Evolutionary conservation across 1,140 invertebrate species (phyloP).

Genomic region (Camponotus pennsylvanicus): DNA sequence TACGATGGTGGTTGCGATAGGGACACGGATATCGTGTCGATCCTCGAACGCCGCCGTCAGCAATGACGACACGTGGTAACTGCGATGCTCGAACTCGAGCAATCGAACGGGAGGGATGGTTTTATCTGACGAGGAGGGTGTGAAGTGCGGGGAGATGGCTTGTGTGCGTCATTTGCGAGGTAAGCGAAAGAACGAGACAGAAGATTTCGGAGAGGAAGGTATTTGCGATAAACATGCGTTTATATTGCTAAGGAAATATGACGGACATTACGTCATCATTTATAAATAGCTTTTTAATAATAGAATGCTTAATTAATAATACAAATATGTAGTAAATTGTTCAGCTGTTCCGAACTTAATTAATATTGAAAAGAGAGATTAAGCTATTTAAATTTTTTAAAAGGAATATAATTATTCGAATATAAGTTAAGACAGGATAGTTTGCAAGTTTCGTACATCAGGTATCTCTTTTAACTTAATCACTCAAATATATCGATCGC

Average conservation of each 20-base stretch:
- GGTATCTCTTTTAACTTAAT: slow-evolving; percentile 14
- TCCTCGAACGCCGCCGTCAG: neutral
- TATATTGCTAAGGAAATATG: neutral
- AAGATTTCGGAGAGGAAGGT: slow-evolving; percentile 7
- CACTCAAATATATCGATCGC: slow-evolving; percentile 48
- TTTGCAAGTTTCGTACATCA: neutral
- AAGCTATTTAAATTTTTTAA: neutral
- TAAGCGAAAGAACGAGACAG: neutral
- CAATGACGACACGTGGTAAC: slow-evolving; percentile 34
- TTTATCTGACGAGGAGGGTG: neutral
- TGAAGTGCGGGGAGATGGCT: slow-evolving; percentile 3
- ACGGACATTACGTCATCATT: neutral
- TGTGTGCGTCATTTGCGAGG: slow-evolving; percentile 34
- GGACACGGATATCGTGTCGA: slow-evolving; percentile 27
- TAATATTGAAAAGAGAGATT: neutral
- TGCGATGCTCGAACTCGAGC: neutral
- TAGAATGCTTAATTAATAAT: neutral
- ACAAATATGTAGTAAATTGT: neutral
- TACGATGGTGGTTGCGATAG: neutral
- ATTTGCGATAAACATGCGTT: slow-evolving; percentile 12
- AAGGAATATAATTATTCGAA: neutral
- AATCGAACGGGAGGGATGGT: neutral
- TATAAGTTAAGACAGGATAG: neutral
- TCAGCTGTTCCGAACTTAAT: neutral
- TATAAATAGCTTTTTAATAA: neutral